Conservation (phyloP, 2,797 vertebrate genomes). For the Pangasius krempfi region DNA sequence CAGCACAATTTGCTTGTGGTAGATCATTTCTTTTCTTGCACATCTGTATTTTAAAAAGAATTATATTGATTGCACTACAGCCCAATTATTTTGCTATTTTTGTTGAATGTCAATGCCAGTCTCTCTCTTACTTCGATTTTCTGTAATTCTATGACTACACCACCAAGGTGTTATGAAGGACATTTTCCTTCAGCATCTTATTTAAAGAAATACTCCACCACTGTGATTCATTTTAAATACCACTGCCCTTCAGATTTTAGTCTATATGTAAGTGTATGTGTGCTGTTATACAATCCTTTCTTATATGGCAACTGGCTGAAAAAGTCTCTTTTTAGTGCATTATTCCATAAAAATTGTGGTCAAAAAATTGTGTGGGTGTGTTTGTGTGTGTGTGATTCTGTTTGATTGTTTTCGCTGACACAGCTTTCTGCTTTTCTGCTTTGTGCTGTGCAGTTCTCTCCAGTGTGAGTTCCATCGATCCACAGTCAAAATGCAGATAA, state of each 20-base stretch:
- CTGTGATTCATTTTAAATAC: neutral
- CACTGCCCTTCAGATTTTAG: neutral
- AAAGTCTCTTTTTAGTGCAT: neutral
- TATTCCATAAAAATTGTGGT: neutral
- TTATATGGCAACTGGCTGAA: neutral
- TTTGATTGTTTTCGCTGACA: neutral
- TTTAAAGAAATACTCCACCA: neutral
- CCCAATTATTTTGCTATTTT: neutral
- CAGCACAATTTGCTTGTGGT: neutral
- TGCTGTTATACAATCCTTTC: neutral
- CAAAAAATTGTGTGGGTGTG: neutral
- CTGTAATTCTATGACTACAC: neutral
- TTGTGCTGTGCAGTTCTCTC: slow-evolving; percentile 25
- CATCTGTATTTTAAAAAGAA: neutral
- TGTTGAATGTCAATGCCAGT: neutral
- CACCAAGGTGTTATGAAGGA: neutral
- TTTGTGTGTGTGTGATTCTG: neutral
- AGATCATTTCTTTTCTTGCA: neutral
- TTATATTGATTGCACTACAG: neutral
- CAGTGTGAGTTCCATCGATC: slow-evolving; percentile 24
- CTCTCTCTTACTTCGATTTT: neutral
- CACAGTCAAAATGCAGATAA: slow-evolving; percentile 24
- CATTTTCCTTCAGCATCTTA: neutral
- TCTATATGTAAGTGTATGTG: neutral
- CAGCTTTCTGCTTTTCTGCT: neutral